phyloP scores from a whole-genome alignment of 2,888 invertebrate genomes.

The Machimus atricapillus region DNA sequence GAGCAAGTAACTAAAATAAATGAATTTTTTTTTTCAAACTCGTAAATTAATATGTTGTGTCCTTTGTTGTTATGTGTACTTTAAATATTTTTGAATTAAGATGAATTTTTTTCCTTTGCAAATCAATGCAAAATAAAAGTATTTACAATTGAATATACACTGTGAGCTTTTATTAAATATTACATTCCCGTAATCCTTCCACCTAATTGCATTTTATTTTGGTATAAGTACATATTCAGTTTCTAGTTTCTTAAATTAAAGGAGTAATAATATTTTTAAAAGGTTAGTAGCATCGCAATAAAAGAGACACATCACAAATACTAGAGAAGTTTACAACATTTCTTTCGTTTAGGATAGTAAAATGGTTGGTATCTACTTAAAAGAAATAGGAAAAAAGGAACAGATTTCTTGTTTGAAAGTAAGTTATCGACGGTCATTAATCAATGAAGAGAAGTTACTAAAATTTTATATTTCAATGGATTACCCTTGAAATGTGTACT shows the following conservation, averaged over 20 bases:
- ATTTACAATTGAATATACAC: conserved; percentile 34
- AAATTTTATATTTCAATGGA: too few relatives aligned
- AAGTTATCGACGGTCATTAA: too few relatives aligned
- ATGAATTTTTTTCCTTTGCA: conserved; percentile 25
- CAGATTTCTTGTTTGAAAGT: too few relatives aligned
- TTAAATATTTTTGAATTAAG: conserved; percentile 34
- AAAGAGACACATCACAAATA: too few relatives aligned
- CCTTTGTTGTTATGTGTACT: conserved; percentile 37
- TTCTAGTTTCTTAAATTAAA: not conserved
- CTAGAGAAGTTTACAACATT: too few relatives aligned
- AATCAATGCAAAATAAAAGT: conserved; percentile 39
- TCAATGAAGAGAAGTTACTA: too few relatives aligned
- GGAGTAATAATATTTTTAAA: too few relatives aligned
- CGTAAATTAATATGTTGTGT: conserved; percentile 33
- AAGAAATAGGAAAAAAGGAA: too few relatives aligned
- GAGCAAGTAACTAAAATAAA: conserved; percentile 22
- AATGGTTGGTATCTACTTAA: too few relatives aligned
- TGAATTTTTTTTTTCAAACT: conserved; percentile 28
- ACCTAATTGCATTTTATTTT: not conserved
- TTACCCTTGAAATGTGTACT: too few relatives aligned
- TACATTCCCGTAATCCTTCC: not conserved
- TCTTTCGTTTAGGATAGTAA: too few relatives aligned
- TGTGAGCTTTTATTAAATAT: not conserved
- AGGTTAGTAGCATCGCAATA: too few relatives aligned
- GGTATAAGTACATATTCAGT: not conserved